phyloP scores from a whole-genome alignment of 2,113 vertebrate genomes.

The Eudyptes chrysolophus region DNA sequence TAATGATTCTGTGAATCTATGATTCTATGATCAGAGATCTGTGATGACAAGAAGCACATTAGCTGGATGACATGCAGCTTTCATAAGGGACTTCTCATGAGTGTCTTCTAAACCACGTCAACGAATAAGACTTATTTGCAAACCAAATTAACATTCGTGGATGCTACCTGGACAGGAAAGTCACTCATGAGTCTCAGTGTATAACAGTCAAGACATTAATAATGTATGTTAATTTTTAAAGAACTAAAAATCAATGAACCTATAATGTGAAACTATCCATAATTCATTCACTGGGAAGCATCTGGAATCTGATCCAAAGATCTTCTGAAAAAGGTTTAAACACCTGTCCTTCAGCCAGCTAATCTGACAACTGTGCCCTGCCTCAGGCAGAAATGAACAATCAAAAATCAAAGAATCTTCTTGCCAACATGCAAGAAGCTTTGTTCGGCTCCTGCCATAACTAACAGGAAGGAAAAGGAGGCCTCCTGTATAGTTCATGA shows the following conservation, averaged over 20 bases:
- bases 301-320: not conserved
- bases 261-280: not conserved
- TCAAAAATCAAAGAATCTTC: not conserved
- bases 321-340: not conserved
- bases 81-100: not conserved
- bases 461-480: conserved; percentile 43
- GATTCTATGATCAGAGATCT: not conserved
- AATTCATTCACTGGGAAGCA: not conserved
- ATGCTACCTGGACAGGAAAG: not conserved
- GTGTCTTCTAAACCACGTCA: not conserved
- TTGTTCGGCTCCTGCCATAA: conserved; percentile 25
- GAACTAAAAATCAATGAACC: not conserved
- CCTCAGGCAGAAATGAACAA: not conserved
- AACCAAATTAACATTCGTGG: not conserved
- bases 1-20: too few species aligned
- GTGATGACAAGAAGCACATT: not conserved
- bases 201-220: not conserved
- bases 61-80: not conserved
- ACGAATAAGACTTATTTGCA: not conserved
- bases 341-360: not conserved
- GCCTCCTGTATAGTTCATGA: not conserved
- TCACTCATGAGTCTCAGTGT: not conserved
- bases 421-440: not conserved
- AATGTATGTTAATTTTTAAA: not conserved
- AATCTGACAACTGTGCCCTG: not conserved